Base-by-base conservation (phyloP, 2,113 vertebrate genomes). In the Chiloscyllium plagiosum region DNA sequence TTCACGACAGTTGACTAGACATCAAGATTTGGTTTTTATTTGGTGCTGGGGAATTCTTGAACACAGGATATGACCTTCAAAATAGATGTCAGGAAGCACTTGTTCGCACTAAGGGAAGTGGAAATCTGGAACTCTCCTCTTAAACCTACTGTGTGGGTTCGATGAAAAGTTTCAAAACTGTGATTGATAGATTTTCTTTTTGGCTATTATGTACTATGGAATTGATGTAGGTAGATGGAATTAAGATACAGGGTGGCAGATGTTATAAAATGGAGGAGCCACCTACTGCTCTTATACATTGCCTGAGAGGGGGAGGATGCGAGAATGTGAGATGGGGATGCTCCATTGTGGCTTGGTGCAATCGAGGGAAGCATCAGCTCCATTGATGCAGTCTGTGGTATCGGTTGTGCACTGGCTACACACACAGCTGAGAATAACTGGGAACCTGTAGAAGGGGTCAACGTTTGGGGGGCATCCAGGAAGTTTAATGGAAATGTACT, bases 341-440 rank as follows among this genome's bases (percentile, higher is more conserved):
- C 37, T 37, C 93, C 93, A 94, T 15, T 70, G 93, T 8, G 93
- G 93, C 15, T 94, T 94, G 0, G 93, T 70, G 93, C 93, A 94
- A 42, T 50, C 3, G 68, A 70, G 26, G 37, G 66, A 68, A 42
- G 65, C 4, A 26, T 94, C n/a, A 4, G 70, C 47, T 3, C 65
- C 68, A 3, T 47, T 94, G 93, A 10, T 94, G 66, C 93, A 94
- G 93, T 94, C 93, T 0, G 93, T 94, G 66, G 66, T 94, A 47
- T 94, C 93, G 3, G 93, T 94, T 22, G 37, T 22, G 47, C 93
- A 94, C 42, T 94, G 93, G 42, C 93, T 70, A 20, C 93, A 94
- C 37, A 5, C 8, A 13, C 93, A 94, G 93, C 93, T 50, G 1
- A 94, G 66, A 12, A 94, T n/a, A 10, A 94, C 93, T 3, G 93